phyloP scores from a whole-genome alignment of 2,888 invertebrate genomes.

The Netelia melanura region DNA sequence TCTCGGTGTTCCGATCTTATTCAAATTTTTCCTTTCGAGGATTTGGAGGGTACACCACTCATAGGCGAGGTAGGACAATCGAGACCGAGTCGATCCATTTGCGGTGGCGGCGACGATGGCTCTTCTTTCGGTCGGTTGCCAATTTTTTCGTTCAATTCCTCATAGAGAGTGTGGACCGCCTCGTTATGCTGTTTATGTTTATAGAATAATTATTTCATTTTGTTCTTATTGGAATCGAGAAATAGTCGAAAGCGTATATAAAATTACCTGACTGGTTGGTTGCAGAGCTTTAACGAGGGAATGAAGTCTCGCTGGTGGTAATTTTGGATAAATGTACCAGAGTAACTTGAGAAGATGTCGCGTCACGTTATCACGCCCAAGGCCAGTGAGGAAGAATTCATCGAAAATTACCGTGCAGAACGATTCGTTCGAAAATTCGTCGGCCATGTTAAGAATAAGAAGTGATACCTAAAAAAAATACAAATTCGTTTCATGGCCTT shows the following conservation, averaged over 20 bases:
- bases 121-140: constrained; percentile 85
- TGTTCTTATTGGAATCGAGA: constrained; percentile 22
- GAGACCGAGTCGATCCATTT: constrained; percentile 88
- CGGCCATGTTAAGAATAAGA: constrained; percentile 92
- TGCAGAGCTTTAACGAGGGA: constrained; percentile 93
- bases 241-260: constrained; percentile 29
- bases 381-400: constrained; percentile 96
- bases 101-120: constrained; percentile 87
- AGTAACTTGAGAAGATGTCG: constrained; percentile 95
- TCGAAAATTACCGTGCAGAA: constrained; percentile 98
- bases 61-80: constrained; percentile 93
- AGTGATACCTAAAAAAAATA: constrained; percentile 87
- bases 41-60: constrained; percentile 87
- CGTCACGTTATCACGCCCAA: constrained; percentile 95
- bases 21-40: constrained; percentile 47
- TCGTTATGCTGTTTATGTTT: constrained; percentile 90
- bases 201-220: constrained; percentile 40
- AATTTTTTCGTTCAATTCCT: constrained; percentile 92
- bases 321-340: constrained; percentile 95
- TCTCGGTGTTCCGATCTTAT: constrained; percentile 10
- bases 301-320: constrained; percentile 92
- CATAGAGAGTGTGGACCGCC: constrained; percentile 92
- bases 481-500: too few relatives aligned
- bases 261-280: constrained; percentile 85
- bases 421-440: constrained; percentile 97